Base-by-base conservation (phyloP, 2,888 invertebrate species). In the Bellardia pandia region DNA sequence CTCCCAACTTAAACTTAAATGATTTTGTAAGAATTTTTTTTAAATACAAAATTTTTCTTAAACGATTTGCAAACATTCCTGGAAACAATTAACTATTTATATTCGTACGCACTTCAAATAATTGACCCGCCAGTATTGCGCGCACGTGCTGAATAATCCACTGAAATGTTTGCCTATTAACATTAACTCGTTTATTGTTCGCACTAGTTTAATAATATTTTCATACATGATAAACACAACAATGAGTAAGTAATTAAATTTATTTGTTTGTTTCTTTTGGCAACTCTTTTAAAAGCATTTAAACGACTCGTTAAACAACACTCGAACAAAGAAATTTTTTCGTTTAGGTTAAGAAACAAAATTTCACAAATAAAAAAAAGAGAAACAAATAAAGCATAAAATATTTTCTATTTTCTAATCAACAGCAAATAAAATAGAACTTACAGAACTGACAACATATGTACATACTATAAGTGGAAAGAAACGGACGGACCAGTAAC, bases 371-470 rank as follows among this genome's bases (percentile, higher is more conserved):
- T 40, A 64, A 23, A 23, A 37, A 58, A 11, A 23, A 16, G 23
- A 53, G 53, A 69, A 45, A 71, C 23, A 37, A 58, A 11, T 53
- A 16, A 53, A 53, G 53, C 53, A 53, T 53, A 53, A 68, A 42
- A 68, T 23, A 2, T 2, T 30, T 58, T 66, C 37, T 58, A 58
- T 74, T 80, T 86, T 58, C 74, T 82, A 82, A 75, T 82, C 80
- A 86, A 81, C 80, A 68, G 37, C 80, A 84, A 77, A 80, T 58
- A 81, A 60, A 75, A 75, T 80, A 75, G 58, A 86, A 71, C 58
- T 71, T 71, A 58, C 37, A 56, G 74, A 84, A 86, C 53, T 51
- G 62, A 53, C 58, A 68, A 42, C 30, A 66, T n/a, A n/a, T n/a
- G n/a, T n/a, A n/a, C n/a, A n/a, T 60, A 60, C 7, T 69, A 64